Base-by-base conservation (phyloP, 2,888 invertebrate genomes). In the Trisateles emortualis region DNA sequence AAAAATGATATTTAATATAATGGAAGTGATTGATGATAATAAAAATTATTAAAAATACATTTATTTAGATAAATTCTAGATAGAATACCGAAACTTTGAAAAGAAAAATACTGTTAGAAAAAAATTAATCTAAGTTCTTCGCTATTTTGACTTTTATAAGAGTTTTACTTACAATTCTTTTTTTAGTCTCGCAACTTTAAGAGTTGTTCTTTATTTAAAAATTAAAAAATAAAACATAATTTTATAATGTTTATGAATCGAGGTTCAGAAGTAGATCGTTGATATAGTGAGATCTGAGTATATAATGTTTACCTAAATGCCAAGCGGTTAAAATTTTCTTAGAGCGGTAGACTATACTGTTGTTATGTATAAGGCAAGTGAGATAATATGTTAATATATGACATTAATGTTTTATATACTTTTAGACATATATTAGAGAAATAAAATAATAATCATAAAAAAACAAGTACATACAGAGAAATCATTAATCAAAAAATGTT, bases 311-410 rank as follows among this genome's bases (percentile, higher is more conserved):
- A 44, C 14, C 41, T 11, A 38, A 66, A 68, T 79, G 81, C 79
- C 79, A 81, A 80, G 68, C 67, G 72, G 72, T 65, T 61, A 60
- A 56, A 65, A n/a, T n/a, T 74, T 73, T 76, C 69, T 73, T 77
- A 79, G 79, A 62, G 55, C 49, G 71, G 68, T 81, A 80, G 80
- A 78, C 78, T 79, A 81, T 76, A 71, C 68, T 78, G 73, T 80
- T 81, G 70, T 77, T 78, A 69, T 59, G 45, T 67, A 45, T 68
- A 71, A 63, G 65, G 43, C 50, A 55, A 65, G 66, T 70, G 68
- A 65, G 64, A 68, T 52, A 38, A 44, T 44, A 39, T 26, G 32
- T 42, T 64, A 61, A 49, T 44, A 43, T 48, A 46, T 45, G 48
- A 26, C 48, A 52, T 47, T 51, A n/a, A 14, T 8, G 1, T 35